Conservation (phyloP, 2,888 invertebrate genomes). For the Volucella inanis region DNA sequence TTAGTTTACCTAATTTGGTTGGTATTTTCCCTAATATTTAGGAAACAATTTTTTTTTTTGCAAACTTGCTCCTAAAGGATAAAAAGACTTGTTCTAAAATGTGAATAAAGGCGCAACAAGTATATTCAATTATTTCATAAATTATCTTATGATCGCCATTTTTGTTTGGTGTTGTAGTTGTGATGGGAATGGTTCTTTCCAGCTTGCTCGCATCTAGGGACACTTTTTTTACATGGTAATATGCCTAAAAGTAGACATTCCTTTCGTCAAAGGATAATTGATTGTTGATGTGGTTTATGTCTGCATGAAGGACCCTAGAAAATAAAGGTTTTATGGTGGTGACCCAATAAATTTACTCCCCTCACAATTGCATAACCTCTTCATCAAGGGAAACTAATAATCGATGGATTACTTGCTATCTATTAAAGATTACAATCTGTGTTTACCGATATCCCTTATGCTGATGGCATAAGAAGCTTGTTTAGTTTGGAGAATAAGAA, state of each 20-base stretch:
- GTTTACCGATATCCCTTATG: no score
- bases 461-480: no score
- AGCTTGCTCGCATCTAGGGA: slow-evolving; percentile 63
- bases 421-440: no score
- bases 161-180: background rate
- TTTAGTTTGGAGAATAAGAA: no score
- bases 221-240: background rate
- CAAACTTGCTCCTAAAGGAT: slow-evolving; percentile 7
- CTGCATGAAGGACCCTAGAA: no score
- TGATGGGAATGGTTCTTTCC: background rate
- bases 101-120: slow-evolving; percentile 45
- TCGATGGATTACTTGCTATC: no score
- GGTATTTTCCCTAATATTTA: no score
- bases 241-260: slow-evolving; percentile 44
- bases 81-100: background rate
- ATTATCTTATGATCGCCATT: slow-evolving; percentile 21
- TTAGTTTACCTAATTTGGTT: no score
- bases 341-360: no score
- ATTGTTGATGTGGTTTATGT: background rate
- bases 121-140: background rate
- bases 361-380: no score
- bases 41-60: background rate
- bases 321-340: no score
- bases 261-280: slow-evolving; percentile 16
- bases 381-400: no score